Evolutionary conservation across 2,113 vertebrate species (phyloP), one percentile per base, ranked within the genome.

Genomic region (Hemicordylus capensis): DNA sequence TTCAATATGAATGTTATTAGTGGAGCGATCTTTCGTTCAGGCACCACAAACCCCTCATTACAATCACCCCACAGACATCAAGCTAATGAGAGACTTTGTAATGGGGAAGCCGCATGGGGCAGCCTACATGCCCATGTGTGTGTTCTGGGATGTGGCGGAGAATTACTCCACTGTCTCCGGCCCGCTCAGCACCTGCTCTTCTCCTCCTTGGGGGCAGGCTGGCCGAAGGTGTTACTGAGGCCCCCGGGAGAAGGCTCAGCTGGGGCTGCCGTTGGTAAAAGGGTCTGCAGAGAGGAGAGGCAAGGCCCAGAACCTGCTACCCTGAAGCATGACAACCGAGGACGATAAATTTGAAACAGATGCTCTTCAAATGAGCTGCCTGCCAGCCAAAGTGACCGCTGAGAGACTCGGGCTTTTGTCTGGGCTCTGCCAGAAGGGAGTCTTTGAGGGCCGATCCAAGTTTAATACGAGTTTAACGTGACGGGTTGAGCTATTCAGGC

Each of bases 141-240:
- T 97, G 95, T 95, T 93, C 85, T 88, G 91, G 93, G 90, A 94
- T 76, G 88, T 87, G 75, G 86, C 78, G 85, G 93, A 96, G 97
- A 97, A 97, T 98, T 98, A 98, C 96, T 95, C 90, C 88, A 83
- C 88, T 88, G 91, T 95, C 96, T 94, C 87, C 93, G 89, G 92
- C 86, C 83, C 93, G 91, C 94, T 92, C 90, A 95, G 96, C 98
- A 98, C 97, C 98, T 98, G 98, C 97, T 96, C 95, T 96, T 94
- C 93, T 91, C 90, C 92, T 95, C 95, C 97, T 95, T 24, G 59
- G 89, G 94, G 96, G 95, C 94, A 89, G 91, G 88, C 93, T 92
- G 94, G 94, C 92, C 87, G 90, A 90, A 89, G 91, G 88, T 94
- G 94, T 91, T 85, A 84, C 78, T 87, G 88, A 89, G 92, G 93